Evolutionary conservation across 2,113 vertebrate genomes (phyloP).

Genomic region (Tragelaphus buxtoni): DNA sequence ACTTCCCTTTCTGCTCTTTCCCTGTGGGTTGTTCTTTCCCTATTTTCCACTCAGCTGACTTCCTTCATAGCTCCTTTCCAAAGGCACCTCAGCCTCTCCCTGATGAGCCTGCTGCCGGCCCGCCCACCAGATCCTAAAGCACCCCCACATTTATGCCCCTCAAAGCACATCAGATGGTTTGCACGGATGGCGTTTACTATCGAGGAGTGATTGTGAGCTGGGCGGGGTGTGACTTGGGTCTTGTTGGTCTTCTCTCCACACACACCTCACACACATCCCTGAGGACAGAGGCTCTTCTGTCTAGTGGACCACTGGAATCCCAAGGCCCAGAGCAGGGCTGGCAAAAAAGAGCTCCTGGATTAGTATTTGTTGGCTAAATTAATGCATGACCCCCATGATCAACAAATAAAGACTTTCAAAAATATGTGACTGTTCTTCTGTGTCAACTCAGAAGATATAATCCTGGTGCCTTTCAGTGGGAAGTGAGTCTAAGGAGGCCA

Average conservation of each 20-base stretch:
- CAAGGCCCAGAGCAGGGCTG: not conserved
- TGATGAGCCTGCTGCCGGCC: not conserved
- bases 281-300: not conserved
- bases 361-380: not conserved
- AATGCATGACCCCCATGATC: not conserved
- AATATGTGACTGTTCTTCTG: not conserved
- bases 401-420: not conserved
- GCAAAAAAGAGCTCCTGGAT: not conserved
- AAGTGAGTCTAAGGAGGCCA: not conserved
- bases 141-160: not conserved
- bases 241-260: not conserved
- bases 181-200: not conserved
- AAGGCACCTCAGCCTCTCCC: not conserved
- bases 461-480: not conserved
- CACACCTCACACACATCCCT: not conserved
- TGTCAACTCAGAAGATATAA: not conserved
- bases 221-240: rapidly evolving
- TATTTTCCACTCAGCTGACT: not conserved
- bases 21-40: not conserved
- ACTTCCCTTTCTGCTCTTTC: not conserved
- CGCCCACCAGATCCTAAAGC: rapidly evolving
- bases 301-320: not conserved
- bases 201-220: not conserved
- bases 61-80: not conserved
- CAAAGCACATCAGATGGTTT: not conserved